Percentiles rank a stretch among this genome's conserved stretches.
Conservation (phyloP, 2,797 vertebrate species). For the Loris lydekkerianus region DNA sequence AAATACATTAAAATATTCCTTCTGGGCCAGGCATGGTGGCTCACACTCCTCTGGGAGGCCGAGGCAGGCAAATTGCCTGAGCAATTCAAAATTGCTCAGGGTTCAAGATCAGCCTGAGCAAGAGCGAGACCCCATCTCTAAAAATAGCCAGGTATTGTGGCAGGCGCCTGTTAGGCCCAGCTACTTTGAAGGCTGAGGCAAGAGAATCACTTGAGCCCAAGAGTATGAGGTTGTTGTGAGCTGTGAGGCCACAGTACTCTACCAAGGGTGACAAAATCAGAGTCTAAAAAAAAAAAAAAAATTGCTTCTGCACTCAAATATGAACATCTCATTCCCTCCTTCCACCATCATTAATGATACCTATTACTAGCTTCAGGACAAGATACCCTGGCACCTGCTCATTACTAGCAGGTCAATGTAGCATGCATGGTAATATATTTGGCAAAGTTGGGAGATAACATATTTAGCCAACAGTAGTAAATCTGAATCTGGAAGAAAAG, state of each 20-base stretch:
- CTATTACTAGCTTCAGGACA: slow-evolving; percentile 38
- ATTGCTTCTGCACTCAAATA: slow-evolving; percentile 46
- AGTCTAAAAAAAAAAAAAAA: neutral
- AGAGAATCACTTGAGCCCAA: too few species aligned
- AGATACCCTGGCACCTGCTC: slow-evolving; percentile 14
- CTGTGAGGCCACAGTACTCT: too few species aligned
- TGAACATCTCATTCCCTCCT: neutral
- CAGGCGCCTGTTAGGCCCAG: too few species aligned
- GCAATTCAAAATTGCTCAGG: too few species aligned
- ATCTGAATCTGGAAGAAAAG: slow-evolving; percentile 32
- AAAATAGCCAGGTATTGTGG: too few species aligned
- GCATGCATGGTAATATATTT: neutral
- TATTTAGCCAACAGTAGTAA: slow-evolving; percentile 17
- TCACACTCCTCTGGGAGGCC: too few species aligned
- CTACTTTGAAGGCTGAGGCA: too few species aligned
- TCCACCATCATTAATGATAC: neutral
- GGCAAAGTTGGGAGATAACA: neutral
- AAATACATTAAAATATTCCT: slow-evolving; percentile 13
- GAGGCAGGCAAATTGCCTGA: too few species aligned
- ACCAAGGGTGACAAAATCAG: too few species aligned
- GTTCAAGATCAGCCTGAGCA: too few species aligned
- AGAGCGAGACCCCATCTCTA: too few species aligned
- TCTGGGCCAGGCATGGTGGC: neutral
- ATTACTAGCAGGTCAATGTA: slow-evolving; percentile 30
- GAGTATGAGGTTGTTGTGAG: too few species aligned